Percentiles rank a stretch among this genome's conserved stretches.
Conservation (phyloP, 2,797 vertebrate genomes). For the Squalus acanthias region DNA sequence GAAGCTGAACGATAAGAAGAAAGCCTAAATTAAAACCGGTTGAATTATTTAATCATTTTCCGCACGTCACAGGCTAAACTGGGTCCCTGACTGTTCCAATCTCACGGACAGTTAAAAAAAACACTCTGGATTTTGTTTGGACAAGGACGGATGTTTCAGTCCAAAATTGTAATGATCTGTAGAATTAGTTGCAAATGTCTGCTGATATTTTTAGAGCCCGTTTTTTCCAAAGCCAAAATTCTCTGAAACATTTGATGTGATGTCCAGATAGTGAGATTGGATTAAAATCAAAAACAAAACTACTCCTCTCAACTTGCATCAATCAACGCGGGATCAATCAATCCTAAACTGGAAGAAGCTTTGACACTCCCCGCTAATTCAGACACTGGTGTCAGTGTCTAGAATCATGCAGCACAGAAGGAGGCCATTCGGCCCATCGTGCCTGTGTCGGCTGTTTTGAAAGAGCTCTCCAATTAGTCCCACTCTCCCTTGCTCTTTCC, state of each 20-base stretch:
- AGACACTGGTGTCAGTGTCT: background rate
- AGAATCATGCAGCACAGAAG: background rate
- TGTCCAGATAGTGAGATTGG: background rate
- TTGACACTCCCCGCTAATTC: background rate
- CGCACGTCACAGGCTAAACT: background rate
- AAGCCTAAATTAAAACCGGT: constrained; percentile 15
- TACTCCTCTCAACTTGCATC: background rate
- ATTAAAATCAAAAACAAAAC: background rate
- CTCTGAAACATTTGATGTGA: background rate
- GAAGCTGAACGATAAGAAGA: constrained; percentile 4
- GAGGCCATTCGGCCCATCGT: background rate
- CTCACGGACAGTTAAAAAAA: background rate
- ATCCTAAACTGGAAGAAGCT: background rate
- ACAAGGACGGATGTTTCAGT: background rate
- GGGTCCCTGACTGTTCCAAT: background rate
- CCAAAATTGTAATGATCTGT: background rate
- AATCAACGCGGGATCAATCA: background rate
- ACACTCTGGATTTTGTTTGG: background rate
- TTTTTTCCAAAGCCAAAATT: background rate
- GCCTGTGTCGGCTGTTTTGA: background rate
- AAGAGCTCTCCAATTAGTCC: background rate
- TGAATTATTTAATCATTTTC: constrained; percentile 2
- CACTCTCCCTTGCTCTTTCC: background rate
- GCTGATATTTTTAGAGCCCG: background rate
- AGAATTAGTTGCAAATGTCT: background rate